Conservation (phyloP, 2,888 invertebrate species). For the Ferrisia virgata region DNA sequence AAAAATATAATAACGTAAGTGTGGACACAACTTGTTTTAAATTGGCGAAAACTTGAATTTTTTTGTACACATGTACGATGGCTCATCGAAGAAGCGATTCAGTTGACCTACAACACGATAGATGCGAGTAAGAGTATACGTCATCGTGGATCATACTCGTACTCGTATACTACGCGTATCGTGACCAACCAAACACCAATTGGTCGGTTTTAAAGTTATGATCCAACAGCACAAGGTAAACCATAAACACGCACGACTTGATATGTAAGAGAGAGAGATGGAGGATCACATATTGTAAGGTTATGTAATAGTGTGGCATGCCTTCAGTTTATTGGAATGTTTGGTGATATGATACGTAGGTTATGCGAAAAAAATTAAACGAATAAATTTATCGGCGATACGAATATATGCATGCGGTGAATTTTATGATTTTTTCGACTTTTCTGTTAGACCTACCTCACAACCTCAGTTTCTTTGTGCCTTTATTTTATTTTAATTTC, state of each 20-base stretch:
- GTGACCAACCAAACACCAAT: neutral
- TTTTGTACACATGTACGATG: neutral
- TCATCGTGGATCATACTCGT: neutral
- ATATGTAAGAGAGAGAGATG: neutral
- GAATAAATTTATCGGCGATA: neutral
- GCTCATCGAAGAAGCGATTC: neutral
- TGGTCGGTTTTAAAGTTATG: neutral
- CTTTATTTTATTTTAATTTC: too few relatives aligned
- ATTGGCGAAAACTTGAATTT: neutral
- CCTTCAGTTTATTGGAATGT: neutral
- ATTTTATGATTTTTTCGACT: neutral
- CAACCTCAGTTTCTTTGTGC: too few relatives aligned
- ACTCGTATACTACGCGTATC: neutral
- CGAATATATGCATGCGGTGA: too few relatives aligned
- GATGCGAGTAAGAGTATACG: neutral
- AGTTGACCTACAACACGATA: slow-evolving; percentile 1
- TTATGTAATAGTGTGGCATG: neutral
- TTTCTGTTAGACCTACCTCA: too few relatives aligned
- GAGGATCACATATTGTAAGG: neutral
- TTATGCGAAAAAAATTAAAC: too few relatives aligned
- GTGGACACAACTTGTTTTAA: neutral
- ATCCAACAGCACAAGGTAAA: neutral
- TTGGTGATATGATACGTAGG: neutral
- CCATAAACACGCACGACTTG: neutral
- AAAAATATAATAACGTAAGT: too few relatives aligned